These are phyloP conservation scores for Zingel zingel DNA, from an alignment of 2,113 vertebrate species.

Conservation along the genomic window DNA sequence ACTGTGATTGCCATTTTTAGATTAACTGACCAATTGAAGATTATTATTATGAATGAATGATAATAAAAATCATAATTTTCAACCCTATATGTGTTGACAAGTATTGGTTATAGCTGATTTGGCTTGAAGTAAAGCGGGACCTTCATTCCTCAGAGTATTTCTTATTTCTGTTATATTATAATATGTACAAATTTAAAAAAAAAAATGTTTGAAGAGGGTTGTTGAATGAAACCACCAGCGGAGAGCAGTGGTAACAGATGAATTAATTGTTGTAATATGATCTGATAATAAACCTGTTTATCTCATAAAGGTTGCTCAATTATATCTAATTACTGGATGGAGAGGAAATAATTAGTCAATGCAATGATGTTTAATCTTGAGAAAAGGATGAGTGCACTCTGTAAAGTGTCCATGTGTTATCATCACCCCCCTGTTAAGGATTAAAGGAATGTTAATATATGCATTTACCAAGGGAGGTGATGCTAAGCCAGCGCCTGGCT, in stretches of 20 bases:
- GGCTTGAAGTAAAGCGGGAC: conserved; percentile 8
- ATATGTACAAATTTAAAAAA: not conserved
- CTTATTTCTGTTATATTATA: not conserved
- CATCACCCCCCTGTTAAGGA: conserved; percentile 56
- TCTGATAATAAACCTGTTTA: conserved; percentile 62
- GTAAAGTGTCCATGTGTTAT: conserved; percentile 55
- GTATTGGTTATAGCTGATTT: not conserved
- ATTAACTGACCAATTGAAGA: too few relatives aligned
- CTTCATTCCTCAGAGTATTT: not conserved
- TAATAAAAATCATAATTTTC: not conserved
- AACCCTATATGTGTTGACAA: not conserved
- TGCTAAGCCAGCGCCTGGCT: conserved; percentile 65
- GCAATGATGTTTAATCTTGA: conserved; percentile 60
- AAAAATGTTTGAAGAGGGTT: not conserved
- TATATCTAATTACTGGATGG: conserved; percentile 62
- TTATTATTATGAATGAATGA: too few relatives aligned
- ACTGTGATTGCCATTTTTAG: not conserved
- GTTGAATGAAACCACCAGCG: conserved; percentile 33
- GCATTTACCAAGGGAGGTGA: conserved; percentile 68
- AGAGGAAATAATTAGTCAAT: conserved; percentile 66
- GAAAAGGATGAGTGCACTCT: conserved; percentile 51
- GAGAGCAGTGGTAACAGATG: conserved; percentile 36
- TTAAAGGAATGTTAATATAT: conserved; percentile 75
- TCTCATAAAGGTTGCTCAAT: conserved; percentile 67
- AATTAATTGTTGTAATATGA: conserved; percentile 54